phyloP scores from a whole-genome alignment of 2,113 vertebrate genomes.

The Petrocephalus zakoni region DNA sequence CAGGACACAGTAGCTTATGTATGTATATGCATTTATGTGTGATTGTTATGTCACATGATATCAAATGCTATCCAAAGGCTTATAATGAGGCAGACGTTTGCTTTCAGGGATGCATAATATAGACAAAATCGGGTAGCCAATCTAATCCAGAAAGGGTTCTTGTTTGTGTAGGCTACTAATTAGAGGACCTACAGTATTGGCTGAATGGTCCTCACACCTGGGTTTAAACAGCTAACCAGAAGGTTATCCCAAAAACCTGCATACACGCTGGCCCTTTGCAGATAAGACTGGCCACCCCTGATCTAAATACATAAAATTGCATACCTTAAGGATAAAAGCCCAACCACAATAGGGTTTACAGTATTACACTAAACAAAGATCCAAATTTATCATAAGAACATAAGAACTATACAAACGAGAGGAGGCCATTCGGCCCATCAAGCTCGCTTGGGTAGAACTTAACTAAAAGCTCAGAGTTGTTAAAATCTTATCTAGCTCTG shows the following conservation, averaged over 20 bases:
- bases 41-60: neutral
- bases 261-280: neutral
- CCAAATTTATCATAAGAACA: neutral
- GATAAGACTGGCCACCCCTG: neutral
- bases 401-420: too few relatives aligned
- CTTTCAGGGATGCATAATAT: neutral
- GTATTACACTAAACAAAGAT: neutral
- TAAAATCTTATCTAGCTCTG: too few relatives aligned
- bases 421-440: too few relatives aligned
- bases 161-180: neutral
- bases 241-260: neutral
- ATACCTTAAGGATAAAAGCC: neutral
- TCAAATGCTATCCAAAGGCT: neutral
- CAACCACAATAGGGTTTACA: neutral
- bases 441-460: too few relatives aligned
- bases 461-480: too few relatives aligned
- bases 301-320: neutral
- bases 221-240: neutral
- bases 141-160: neutral
- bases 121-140: neutral
- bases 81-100: neutral
- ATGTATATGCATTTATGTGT: neutral
- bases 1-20: neutral
- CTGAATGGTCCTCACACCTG: neutral
- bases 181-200: neutral